Conservation (phyloP, 92 coral and sea anemone species). For the Hydrozoanthus gracilis region DNA sequence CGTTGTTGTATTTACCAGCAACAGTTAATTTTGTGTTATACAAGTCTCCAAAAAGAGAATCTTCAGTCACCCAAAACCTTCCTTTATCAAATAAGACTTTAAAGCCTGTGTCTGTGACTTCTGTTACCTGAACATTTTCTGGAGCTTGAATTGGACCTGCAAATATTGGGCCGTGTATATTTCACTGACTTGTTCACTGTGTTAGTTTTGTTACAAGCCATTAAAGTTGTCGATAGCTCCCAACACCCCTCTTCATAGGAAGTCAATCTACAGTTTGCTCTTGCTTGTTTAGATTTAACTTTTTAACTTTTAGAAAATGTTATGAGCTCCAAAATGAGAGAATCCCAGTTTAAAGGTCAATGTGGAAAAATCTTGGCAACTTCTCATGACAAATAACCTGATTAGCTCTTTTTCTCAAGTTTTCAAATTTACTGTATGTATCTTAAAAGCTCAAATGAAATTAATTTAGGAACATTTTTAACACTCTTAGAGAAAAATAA, state of each 20-base stretch:
- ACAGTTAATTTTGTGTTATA: not conserved
- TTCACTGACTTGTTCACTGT: not conserved
- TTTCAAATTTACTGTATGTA: too few species aligned
- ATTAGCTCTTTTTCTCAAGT: too few species aligned
- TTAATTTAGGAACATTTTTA: too few species aligned
- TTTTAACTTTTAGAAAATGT: too few species aligned
- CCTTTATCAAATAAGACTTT: not conserved
- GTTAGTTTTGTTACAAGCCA: not conserved
- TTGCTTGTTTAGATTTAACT: too few species aligned
- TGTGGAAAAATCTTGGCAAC: too few species aligned
- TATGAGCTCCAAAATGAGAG: too few species aligned
- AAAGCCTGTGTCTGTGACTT: not conserved
- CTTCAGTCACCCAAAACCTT: not conserved
- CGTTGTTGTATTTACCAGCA: not conserved
- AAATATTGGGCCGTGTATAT: not conserved
- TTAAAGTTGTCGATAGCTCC: not conserved
- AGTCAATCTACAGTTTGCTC: too few species aligned
- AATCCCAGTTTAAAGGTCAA: too few species aligned
- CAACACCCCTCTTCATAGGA: not conserved
- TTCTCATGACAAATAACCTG: too few species aligned
- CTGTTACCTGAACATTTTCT: not conserved
- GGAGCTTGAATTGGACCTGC: conserved; percentile 22
- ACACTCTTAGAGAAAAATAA: too few species aligned
- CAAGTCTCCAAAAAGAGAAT: not conserved
- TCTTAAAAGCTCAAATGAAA: too few species aligned